These are phyloP conservation scores for Sphenopsis melanotis DNA, from an alignment of 2,797 vertebrate genomes.

Conservation along the genomic window DNA sequence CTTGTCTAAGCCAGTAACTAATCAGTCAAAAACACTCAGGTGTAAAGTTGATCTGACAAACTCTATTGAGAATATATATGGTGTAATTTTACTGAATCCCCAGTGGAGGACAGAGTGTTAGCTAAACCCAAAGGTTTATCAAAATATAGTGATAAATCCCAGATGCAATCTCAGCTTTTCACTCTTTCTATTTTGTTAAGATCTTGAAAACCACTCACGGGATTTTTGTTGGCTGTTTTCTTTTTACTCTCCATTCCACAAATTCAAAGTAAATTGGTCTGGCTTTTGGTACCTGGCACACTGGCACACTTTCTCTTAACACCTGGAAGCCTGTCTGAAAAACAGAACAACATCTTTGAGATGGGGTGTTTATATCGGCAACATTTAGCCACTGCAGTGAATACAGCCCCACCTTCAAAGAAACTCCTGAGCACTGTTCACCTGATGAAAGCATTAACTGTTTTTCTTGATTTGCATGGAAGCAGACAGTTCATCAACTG, in stretches of 20 bases:
- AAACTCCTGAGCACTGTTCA: constrained; percentile 46
- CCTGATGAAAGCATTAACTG: constrained; percentile 72
- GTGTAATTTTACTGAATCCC: background rate
- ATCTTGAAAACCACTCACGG: background rate
- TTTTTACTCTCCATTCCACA: constrained; percentile 32
- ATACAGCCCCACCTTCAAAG: constrained; percentile 63
- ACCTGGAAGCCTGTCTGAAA: constrained; percentile 66
- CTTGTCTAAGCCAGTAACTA: background rate
- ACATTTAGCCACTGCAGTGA: constrained; percentile 5
- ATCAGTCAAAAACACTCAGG: background rate
- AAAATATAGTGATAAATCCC: constrained; percentile 47
- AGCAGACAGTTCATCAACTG: constrained; percentile 61
- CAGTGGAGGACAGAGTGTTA: background rate
- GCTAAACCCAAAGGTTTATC: constrained; percentile 21
- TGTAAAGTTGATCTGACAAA: background rate
- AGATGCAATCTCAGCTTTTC: constrained; percentile 1
- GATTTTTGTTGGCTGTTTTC: constrained; percentile 19
- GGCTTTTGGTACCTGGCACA: constrained; percentile 58
- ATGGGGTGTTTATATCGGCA: constrained; percentile 68
- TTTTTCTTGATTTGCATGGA: constrained; percentile 63
- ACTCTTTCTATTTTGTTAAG: constrained; percentile 30
- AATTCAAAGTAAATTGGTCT: constrained; percentile 59
- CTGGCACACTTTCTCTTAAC: constrained; percentile 47
- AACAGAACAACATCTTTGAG: constrained; percentile 74
- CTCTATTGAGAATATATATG: background rate